Base-by-base conservation (phyloP, 2,888 invertebrate genomes). In the Hypomecis punctinalis region DNA sequence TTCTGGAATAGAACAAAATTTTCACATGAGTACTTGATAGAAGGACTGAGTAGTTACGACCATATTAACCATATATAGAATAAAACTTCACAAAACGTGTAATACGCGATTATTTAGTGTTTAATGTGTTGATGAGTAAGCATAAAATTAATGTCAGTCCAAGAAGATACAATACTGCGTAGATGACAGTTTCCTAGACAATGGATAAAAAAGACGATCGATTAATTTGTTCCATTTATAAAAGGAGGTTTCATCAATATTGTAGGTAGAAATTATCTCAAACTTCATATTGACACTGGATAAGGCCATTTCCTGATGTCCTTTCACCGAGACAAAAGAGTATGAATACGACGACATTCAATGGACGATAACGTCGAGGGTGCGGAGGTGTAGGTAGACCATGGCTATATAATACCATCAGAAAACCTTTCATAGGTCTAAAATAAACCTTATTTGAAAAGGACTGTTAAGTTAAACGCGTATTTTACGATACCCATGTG, bases 1-100 rank as follows among this genome's bases (percentile, higher is more conserved):
- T 91, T 93, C 93, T 93, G 93, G 71, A 91, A 91, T 82, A 76
- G 73, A 77, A 70, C 72, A 75, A 83, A 76, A 71, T 54, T 52
- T 60, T 42, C 57, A 65, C 11, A 52, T 70, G 7, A 51, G 37
- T 36, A 4, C 13, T 10, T 6, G 6, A 37, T 39, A 52, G 33
- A 40, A 10, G 8, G 9, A 6, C 6, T 9, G 7, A 5, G 11
- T 9, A 35, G 5, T 49, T 49, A 51, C 11, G 23, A 23, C 23
- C 23, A n/a, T n/a, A 49, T 23, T 11, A 49, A 10, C 11, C 11
- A 37, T 8, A 11, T 11, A 6, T 11, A 11, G 37, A 51, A 51
- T 0, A 51, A 51, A 51, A 37, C 37, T 37, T 9, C 11, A 51
- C n/a, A 51, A 4, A 7, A 36, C 23, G 23, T 23, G 23, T 36